phyloP scores from a whole-genome alignment of 1,140 invertebrate genomes.

The Orchesella cincta region DNA sequence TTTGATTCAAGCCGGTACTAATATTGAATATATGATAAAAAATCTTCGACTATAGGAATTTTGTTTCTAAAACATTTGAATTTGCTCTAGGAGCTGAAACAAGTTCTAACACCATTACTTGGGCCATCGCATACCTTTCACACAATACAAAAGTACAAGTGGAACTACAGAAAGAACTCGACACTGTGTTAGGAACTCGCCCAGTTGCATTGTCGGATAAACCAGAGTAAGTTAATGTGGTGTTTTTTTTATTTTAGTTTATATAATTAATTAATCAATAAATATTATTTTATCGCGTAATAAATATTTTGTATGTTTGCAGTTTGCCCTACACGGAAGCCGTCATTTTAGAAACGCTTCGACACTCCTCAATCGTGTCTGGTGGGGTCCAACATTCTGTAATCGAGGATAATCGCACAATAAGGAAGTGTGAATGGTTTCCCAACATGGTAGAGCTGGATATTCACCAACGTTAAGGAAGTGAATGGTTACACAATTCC shows the following conservation, averaged over 20 bases:
- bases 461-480: too few relatives aligned
- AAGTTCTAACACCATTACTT: neutral
- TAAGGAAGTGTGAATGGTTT: too few relatives aligned
- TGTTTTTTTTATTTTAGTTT: too few relatives aligned
- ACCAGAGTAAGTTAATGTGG: neutral
- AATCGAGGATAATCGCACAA: too few relatives aligned
- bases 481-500: constrained; percentile 51
- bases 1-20: constrained; percentile 1
- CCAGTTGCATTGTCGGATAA: neutral
- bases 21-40: too few relatives aligned
- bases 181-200: neutral
- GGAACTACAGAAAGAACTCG: neutral
- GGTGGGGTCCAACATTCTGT: neutral
- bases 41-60: too few relatives aligned
- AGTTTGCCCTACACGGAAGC: neutral
- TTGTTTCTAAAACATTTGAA: too few relatives aligned
- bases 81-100: neutral
- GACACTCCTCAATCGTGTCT: neutral
- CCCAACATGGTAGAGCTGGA: too few relatives aligned
- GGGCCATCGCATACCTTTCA: neutral
- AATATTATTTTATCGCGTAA: neutral
- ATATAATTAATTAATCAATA: neutral
- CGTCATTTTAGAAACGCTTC: neutral
- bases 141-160: neutral
- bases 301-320: neutral